Percentiles rank a stretch among this genome's conserved stretches.
Evolutionary conservation across 2,113 vertebrate species (phyloP).

Genomic region (Ptychochromis oligacanthus): DNA sequence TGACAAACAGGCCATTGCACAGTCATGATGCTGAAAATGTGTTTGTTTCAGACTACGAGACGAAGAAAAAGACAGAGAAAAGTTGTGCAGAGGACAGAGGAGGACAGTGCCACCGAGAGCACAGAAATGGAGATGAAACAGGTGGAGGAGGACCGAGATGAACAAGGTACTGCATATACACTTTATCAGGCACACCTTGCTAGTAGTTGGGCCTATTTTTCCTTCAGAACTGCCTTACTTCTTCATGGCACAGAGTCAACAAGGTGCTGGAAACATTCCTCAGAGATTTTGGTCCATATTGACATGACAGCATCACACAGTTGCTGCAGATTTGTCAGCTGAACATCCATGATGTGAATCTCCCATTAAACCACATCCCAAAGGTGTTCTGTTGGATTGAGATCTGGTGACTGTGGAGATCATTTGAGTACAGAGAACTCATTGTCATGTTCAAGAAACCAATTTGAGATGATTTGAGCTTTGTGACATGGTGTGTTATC

Average conservation of each 20-base stretch:
- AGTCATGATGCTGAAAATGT: not conserved
- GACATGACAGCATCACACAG: not conserved
- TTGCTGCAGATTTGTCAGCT: not conserved
- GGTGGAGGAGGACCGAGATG: not conserved
- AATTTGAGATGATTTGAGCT: not conserved
- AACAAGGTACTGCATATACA: constrained; percentile 12
- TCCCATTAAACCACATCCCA: not conserved
- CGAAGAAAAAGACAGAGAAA: constrained; percentile 24
- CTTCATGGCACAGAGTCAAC: not conserved
- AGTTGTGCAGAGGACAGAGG: not conserved
- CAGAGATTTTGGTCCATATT: no score
- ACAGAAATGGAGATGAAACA: not conserved
- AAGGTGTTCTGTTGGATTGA: not conserved
- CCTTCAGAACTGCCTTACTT: not conserved
- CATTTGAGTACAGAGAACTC: not conserved
- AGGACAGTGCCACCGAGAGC: not conserved
- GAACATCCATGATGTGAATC: not conserved
- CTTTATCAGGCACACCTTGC: not conserved
- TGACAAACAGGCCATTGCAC: not conserved
- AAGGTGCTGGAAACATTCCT: not conserved
- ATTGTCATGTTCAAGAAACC: not conserved
- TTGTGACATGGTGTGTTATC: not conserved
- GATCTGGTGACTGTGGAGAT: not conserved
- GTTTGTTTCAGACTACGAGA: constrained; percentile 30
- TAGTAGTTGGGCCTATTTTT: not conserved